Percentiles rank a stretch among this genome's conserved stretches.
Evolutionary conservation across 1,140 invertebrate genomes (phyloP).

Genomic region (Maniola jurtina): DNA sequence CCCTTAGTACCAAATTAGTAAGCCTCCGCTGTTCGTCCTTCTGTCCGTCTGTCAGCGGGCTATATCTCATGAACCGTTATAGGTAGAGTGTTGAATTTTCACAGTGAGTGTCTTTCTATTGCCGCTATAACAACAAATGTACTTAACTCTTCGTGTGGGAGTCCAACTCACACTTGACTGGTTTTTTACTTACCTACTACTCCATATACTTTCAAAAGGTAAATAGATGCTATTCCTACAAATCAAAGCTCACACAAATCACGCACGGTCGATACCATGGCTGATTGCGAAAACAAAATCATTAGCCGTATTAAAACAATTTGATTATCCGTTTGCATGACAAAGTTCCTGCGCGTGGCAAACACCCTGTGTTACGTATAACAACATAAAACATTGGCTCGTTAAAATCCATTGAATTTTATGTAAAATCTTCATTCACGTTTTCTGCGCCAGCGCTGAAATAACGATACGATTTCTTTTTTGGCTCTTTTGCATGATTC

Average conservation of each 20-base stretch:
- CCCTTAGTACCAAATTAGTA: no score
- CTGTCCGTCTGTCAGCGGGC: no score
- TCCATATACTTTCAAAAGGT: neutral
- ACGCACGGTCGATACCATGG: slow-evolving; percentile 20
- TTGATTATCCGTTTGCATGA: slow-evolving; percentile 26
- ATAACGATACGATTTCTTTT: neutral
- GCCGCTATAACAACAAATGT: no score
- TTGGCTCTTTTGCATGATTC: neutral
- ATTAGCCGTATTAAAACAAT: slow-evolving; percentile 36
- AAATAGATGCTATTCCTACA: neutral
- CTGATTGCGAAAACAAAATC: slow-evolving; percentile 32
- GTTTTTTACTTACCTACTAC: no score
- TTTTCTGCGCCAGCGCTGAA: neutral
- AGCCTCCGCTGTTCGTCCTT: no score
- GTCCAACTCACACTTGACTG: no score
- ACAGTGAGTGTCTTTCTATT: no score
- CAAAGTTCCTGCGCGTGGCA: slow-evolving; percentile 1
- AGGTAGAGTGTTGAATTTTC: no score
- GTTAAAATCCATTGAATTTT: slow-evolving; percentile 4
- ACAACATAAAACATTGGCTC: neutral
- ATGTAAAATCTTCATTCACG: slow-evolving; percentile 6
- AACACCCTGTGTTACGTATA: slow-evolving; percentile 12
- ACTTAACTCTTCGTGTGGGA: no score
- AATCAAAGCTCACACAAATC: neutral
- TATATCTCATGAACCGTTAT: no score